Conservation (phyloP, 2,797 vertebrate genomes). For the Scyliorhinus canicula region DNA sequence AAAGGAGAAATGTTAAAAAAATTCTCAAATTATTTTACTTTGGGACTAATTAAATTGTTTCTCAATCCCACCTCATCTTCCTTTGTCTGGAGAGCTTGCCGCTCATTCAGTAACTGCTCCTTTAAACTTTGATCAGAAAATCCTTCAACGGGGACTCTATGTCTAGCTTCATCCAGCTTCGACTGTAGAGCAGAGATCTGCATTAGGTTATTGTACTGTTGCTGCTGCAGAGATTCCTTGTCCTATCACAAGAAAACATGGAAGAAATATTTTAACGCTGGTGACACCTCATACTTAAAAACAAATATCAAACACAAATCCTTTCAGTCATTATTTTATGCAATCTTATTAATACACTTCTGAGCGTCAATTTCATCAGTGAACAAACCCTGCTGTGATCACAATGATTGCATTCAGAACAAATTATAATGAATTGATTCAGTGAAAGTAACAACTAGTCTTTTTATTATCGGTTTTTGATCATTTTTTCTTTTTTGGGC, state of each 20-base stretch:
- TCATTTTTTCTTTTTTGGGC: neutral
- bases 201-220: conserved; percentile 70
- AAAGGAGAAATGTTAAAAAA: too few species aligned
- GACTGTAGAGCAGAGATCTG: conserved; percentile 79
- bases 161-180: conserved; percentile 69
- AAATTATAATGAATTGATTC: neutral
- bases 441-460: neutral
- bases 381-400: neutral
- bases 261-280: neutral
- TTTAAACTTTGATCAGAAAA: conserved; percentile 53
- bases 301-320: neutral
- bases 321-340: neutral
- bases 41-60: neutral
- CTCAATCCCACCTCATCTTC: conserved; percentile 63
- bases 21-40: neutral
- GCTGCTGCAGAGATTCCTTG: conserved; percentile 76
- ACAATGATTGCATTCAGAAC: neutral
- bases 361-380: neutral
- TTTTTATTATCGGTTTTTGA: neutral
- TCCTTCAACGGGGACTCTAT: conserved; percentile 57
- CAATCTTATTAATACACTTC: neutral
- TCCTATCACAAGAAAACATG: conserved; percentile 59
- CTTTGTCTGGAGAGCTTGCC: conserved; percentile 59
- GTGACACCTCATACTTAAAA: neutral
- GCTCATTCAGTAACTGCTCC: conserved; percentile 61